Conservation (phyloP, 2,888 invertebrate species). For the Trachelus troglodyta region DNA sequence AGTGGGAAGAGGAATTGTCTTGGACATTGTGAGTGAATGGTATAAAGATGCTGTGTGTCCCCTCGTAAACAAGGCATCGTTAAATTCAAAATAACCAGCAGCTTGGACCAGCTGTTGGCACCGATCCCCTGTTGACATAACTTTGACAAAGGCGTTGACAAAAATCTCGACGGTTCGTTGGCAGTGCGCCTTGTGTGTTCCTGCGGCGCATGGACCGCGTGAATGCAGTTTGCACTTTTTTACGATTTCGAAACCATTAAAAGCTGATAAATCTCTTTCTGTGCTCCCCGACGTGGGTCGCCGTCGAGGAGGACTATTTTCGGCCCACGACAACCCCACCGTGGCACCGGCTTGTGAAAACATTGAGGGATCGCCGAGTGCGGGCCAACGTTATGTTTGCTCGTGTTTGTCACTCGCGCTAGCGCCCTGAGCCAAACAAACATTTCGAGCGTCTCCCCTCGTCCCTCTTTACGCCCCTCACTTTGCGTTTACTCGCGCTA, state of each 20-base stretch:
- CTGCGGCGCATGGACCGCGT: neutral
- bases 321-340: slow-evolving; percentile 19
- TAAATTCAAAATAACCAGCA: slow-evolving; percentile 61
- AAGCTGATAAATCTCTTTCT: slow-evolving; percentile 53
- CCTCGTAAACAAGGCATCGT: slow-evolving; percentile 59
- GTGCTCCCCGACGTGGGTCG: slow-evolving; percentile 13
- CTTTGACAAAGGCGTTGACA: slow-evolving; percentile 65
- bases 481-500: slow-evolving; percentile 34
- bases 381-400: slow-evolving; percentile 25
- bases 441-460: slow-evolving; percentile 41
- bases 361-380: slow-evolving; percentile 35
- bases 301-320: slow-evolving; percentile 40
- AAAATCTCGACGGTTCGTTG: slow-evolving; percentile 43
- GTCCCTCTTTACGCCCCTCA: slow-evolving; percentile 31
- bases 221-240: slow-evolving; percentile 37
- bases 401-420: slow-evolving; percentile 59
- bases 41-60: slow-evolving; percentile 27
- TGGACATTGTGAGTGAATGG: neutral
- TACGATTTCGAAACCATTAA: slow-evolving; percentile 60
- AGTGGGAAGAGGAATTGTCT: neutral
- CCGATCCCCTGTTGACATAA: slow-evolving; percentile 59
- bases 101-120: slow-evolving; percentile 59
- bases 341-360: slow-evolving; percentile 43
- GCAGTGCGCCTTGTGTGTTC: neutral
- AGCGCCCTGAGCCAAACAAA: slow-evolving; percentile 55